Percentiles rank a stretch among this genome's conserved stretches.
phyloP scores from a whole-genome alignment of 2,888 invertebrate species.

The Malachius bipustulatus region DNA sequence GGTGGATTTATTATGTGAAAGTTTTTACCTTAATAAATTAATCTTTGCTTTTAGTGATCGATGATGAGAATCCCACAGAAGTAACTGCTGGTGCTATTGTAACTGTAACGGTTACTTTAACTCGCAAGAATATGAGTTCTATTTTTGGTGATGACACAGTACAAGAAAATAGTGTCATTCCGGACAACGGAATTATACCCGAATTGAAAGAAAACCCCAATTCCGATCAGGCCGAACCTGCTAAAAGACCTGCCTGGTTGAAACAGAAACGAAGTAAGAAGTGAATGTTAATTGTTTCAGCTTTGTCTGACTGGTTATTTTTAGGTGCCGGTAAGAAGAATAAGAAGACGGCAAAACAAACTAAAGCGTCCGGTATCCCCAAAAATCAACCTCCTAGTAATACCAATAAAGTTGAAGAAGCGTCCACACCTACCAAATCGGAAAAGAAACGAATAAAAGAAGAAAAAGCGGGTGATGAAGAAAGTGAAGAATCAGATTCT shows the following conservation, averaged over 20 bases:
- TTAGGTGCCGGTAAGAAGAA: slow-evolving; percentile 43
- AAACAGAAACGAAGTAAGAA: slow-evolving; percentile 51
- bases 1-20: too few species aligned
- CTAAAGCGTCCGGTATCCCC: slow-evolving; percentile 27
- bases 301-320: too few species aligned
- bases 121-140: slow-evolving; percentile 71
- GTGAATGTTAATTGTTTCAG: not conserved
- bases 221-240: slow-evolving; percentile 24
- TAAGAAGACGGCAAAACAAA: slow-evolving; percentile 42
- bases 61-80: slow-evolving; percentile 92
- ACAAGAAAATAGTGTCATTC: slow-evolving; percentile 34
- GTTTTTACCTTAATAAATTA: too few species aligned
- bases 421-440: slow-evolving; percentile 23
- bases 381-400: too few species aligned
- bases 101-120: slow-evolving; percentile 85
- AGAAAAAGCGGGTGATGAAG: slow-evolving; percentile 24
- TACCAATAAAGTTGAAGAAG: slow-evolving; percentile 24
- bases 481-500: slow-evolving; percentile 42
- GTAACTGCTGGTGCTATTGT: slow-evolving; percentile 97
- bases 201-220: slow-evolving; percentile 27
- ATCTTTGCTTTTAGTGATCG: slow-evolving; percentile 78
- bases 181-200: slow-evolving; percentile 44
- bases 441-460: slow-evolving; percentile 22
- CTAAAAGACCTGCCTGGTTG: slow-evolving; percentile 72
- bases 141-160: slow-evolving; percentile 69